Evolutionary conservation across 2,113 vertebrate species (phyloP), one percentile per base, ranked within the genome.

Genomic region (Cercocebus atys): DNA sequence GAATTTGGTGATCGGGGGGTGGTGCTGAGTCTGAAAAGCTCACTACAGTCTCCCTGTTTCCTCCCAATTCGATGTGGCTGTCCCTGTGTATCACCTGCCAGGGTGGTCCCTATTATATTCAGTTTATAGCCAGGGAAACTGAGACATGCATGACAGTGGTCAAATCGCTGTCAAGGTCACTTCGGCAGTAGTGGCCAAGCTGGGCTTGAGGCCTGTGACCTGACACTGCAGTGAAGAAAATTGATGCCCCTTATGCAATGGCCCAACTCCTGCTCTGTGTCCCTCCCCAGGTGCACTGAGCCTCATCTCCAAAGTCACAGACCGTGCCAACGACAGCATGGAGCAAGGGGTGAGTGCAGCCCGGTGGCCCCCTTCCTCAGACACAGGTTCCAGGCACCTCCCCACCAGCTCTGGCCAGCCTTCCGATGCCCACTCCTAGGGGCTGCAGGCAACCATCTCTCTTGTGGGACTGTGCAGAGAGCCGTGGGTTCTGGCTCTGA

Each of bases 241-340:
- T 5, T 40, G 16, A 32, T 47, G 52, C 82, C 20, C 38, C 20
- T 2, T 16, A 3, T 10, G 38, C 23, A 47, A 2, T 12, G 1
- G 17, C 86, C 82, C 89, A 1, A 23, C 76, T 6, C 80, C 92
- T 83, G 5, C 55, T 97, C 95, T 98, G 35, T 81, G 97, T 98
- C 72, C 88, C 95, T 87, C 88, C 35, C 25, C 99, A 99, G 99
- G 99, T 98, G 99, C 99, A 20, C 99, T 99, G 98, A 98, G 99
- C 93, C 99, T 99, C 20, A 98, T 99, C 98, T 99, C 99, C 82
- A 99, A 99, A 97, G 98, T 99, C 94, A 99, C 99, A 0, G 99
- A 99, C 96, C 99, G 98, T 95, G 99, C 99, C 97, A 99, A 99
- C 0, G 99, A 99, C 98, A 99, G 99, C 98, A 99, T 99, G 98